Percentiles rank a stretch among this genome's conserved stretches.
These are phyloP conservation scores for Cassiopea xamachana DNA, from an alignment of 30 jellyfish, hydroid and myxozoan genomes.

Conservation along the genomic window DNA sequence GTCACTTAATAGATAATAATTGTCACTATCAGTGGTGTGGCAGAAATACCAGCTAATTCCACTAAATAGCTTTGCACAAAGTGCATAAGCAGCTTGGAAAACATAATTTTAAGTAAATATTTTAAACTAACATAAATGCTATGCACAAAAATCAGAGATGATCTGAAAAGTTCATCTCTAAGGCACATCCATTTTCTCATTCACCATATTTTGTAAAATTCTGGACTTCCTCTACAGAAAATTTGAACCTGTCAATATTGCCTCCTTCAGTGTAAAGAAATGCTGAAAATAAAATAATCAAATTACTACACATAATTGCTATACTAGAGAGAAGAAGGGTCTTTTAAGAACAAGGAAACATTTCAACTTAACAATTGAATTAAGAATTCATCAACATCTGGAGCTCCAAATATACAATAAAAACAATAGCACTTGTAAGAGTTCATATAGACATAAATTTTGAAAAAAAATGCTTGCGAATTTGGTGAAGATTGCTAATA, in stretches of 20 bases:
- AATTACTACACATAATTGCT: not conserved
- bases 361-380: no score
- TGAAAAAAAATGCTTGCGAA: not conserved
- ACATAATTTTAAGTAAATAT: no score
- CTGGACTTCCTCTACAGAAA: conserved; percentile 71
- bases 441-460: not conserved
- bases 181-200: not conserved
- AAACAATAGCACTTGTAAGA: not conserved
- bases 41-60: no score
- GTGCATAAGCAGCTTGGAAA: no score
- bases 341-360: not conserved
- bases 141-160: no score
- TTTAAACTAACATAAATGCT: no score
- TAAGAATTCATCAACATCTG: no score
- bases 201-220: conserved; percentile 20
- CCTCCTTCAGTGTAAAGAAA: conserved; percentile 85
- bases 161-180: no score
- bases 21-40: no score
- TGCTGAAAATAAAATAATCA: conserved; percentile 46
- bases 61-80: no score
- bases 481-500: not conserved
- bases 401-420: no score
- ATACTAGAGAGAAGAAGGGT: not conserved
- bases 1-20: no score
- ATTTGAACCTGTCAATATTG: conserved; percentile 75